A percentile compares a stretch with the other conserved stretches of the same genome.
phyloP scores from a whole-genome alignment of 1,140 invertebrate species.

The Daktulosphaira vitifoliae region DNA sequence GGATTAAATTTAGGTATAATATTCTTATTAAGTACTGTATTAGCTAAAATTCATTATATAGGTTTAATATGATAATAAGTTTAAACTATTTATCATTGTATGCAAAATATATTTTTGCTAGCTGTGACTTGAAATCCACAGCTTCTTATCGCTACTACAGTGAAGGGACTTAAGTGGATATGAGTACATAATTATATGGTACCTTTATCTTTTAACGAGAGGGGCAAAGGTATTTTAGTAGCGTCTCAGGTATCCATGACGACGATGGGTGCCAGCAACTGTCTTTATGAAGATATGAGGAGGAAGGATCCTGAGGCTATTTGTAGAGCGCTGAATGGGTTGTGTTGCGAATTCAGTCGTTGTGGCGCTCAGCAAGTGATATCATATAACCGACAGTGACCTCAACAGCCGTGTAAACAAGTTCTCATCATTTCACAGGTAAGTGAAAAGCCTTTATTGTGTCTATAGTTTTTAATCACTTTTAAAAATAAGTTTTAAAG shows the following conservation, averaged over 20 bases:
- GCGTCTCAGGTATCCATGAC: conserved; percentile 1
- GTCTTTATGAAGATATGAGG: background rate
- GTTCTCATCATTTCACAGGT: conserved; percentile 7
- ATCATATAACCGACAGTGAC: conserved; percentile 20
- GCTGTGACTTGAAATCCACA: too few species aligned
- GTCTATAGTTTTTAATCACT: too few species aligned
- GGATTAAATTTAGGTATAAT: too few species aligned
- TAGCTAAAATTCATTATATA: too few species aligned
- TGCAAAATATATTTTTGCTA: too few species aligned
- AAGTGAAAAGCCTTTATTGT: conserved; percentile 18
- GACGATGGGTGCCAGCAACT: conserved; percentile 7
- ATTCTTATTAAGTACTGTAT: too few species aligned
- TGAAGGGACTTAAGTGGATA: too few species aligned
- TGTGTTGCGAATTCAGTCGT: conserved; percentile 32
- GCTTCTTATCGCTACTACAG: too few species aligned
- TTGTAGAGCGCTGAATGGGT: conserved; percentile 27
- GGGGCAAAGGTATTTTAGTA: background rate
- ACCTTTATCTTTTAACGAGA: background rate
- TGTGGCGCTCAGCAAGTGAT: conserved; percentile 4
- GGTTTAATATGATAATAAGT: too few species aligned
- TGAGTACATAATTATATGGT: too few species aligned
- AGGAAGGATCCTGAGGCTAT: conserved; percentile 30
- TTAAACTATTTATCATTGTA: too few species aligned
- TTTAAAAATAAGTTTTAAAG: too few species aligned
- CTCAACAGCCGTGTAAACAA: conserved; percentile 16